Evolutionary conservation across 2,113 vertebrate genomes (phyloP).

Genomic region (Nothoprocta perdicaria): DNA sequence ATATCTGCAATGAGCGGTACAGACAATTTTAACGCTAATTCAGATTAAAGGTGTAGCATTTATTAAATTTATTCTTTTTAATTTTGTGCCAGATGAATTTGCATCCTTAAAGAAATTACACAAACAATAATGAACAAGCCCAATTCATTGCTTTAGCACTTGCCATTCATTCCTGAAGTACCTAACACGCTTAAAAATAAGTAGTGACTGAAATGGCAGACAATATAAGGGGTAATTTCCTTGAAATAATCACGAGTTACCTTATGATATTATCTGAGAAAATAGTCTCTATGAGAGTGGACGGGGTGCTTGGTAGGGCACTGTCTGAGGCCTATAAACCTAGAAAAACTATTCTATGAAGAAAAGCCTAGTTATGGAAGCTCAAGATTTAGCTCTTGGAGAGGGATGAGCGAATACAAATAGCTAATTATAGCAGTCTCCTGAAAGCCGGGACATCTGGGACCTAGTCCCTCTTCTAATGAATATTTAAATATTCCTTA

Average conservation of each 20-base stretch:
- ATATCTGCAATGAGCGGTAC: constrained; percentile 40
- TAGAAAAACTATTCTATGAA: not conserved
- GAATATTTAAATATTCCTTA: not conserved
- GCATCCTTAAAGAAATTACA: constrained; percentile 29
- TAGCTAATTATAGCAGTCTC: not conserved
- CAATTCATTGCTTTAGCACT: constrained; percentile 31
- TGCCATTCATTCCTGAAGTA: constrained; percentile 8
- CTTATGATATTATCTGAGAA: not conserved
- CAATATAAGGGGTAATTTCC: not conserved
- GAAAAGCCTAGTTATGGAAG: not conserved
- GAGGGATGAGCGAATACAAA: not conserved
- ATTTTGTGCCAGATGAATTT: constrained; percentile 56
- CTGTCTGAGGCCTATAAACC: not conserved
- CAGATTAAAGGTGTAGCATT: constrained; percentile 63
- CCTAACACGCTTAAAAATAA: constrained; percentile 23
- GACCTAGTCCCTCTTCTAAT: not conserved
- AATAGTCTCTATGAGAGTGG: not conserved
- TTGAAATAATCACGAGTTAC: not conserved
- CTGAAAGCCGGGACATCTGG: not conserved
- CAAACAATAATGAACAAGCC: constrained; percentile 45
- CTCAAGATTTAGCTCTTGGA: not conserved
- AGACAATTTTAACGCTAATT: constrained; percentile 64
- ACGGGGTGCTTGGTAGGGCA: not conserved
- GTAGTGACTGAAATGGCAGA: not conserved
- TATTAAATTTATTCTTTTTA: constrained; percentile 63